Evolutionary conservation across 1,140 invertebrate genomes (phyloP), one percentile per base, ranked within the genome.

Genomic region (Hypsibius dujardini): DNA sequence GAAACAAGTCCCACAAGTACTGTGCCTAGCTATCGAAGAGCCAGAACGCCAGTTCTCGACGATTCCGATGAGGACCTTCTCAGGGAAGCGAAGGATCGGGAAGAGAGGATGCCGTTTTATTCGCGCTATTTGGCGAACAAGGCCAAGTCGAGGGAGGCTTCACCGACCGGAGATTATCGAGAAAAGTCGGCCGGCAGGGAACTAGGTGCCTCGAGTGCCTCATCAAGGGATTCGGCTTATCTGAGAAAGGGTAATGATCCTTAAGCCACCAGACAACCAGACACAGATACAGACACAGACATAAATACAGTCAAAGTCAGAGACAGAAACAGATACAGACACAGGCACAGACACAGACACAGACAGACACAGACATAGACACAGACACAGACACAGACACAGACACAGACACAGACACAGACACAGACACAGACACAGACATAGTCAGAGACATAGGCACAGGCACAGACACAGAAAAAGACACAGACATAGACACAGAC

Each of bases 141-240:
- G 69, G 71, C 47, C 14, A 47, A 72, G 62, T 62, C 71, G 2
- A 45, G 71, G 46, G 71, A 70, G 70, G 42, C 28, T 46, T 59
- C 71, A 45, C 59, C 2, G 60, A 62, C 47, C 46, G 69, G 15
- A 47, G 47, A 46, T 42, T 72, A 3, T 42, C 14, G 42, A 46
- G 15, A 40, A 40, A 46, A 47, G 28, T 2, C 45, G 46, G n/a
- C 1, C 45, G 47, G 14, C 15, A 45, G 40, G 70, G 70, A 47
- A 15, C 2, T 1, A 40, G 14, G 46, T 46, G 62, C 2, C 60
- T 70, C 45, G 42, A 70, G 45, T 46, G 71, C 3, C 45, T 42
- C 28, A 28, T 59, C 69, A 2, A 46, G 71, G 28, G 71, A 72
- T 46, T 15, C 42, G 14, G 71, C 42, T 42, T 47, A 72, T 46